Evolutionary conservation across 2,113 vertebrate genomes (phyloP), one percentile per base, ranked within the genome.

Genomic region (Oophaga pumilio): DNA sequence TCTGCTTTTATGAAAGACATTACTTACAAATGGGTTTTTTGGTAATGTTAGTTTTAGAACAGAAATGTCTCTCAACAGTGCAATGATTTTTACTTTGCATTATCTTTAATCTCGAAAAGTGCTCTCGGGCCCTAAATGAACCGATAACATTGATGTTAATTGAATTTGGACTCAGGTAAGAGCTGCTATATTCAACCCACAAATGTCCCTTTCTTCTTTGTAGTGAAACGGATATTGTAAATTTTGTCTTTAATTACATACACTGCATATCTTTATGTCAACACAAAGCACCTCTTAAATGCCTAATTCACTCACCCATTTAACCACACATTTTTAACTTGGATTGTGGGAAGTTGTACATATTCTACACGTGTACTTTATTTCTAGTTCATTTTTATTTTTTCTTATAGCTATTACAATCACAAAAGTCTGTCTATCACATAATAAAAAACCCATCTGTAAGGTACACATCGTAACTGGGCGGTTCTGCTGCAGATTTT

Each of bases 81-180:
- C 59, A 86, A 78, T 77, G 43, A 24, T 68, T 86, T 86, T 86
- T 86, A 28, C 59, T 66, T 84, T 77, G 24, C 66, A 73, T 84
- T 84, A 28, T 71, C 15, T 73, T 71, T 56, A 73, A 57, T 71
- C 82, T 57, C 3, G 64, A 84, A 71, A 71, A 73, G 50, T 73
- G 66, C 82, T 84, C 82, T 33, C 24, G n/a, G 57, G 60, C 20
- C 22, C 24, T 59, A 82, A 82, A 82, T 50, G 28, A 82, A 49
- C 59, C 60, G 24, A 66, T 59, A 82, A 64, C 80, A 82, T 18
- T 64, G 80, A 82, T 49, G 60, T 57, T 80, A 80, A 80, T 80
- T 33, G 53, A 80, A 80, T 80, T 52, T 60, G 77, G 77, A 80
- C 17, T 57, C 56, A 80, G 56, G 77, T 56, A 77, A 77, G 71